A percentile compares a stretch with the other conserved stretches of the same genome.
These are phyloP conservation scores for Ceyx erithaca DNA, from an alignment of 2,797 vertebrate species.

Conservation along the genomic window DNA sequence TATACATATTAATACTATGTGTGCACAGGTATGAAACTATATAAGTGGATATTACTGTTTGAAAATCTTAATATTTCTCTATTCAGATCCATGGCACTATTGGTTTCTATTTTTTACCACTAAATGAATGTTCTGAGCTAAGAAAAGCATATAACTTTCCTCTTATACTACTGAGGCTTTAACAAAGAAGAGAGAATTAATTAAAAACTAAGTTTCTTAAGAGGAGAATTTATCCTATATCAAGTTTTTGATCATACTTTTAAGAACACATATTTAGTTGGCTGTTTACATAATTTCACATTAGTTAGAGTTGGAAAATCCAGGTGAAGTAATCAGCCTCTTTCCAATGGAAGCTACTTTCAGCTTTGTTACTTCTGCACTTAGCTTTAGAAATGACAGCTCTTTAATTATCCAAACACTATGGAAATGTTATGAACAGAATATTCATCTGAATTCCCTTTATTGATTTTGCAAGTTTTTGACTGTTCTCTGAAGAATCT, in stretches of 20 bases:
- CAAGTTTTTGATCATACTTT: not conserved
- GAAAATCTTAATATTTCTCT: not conserved
- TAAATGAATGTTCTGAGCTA: not conserved
- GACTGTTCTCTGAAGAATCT: not conserved
- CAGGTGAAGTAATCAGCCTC: not conserved
- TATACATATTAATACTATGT: not conserved
- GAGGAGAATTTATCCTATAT: not conserved
- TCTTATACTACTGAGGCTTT: not conserved
- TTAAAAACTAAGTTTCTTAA: not conserved
- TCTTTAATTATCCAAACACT: not conserved
- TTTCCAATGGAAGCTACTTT: not conserved
- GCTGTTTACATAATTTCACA: rapidly evolving
- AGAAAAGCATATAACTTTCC: not conserved
- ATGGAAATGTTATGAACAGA: not conserved
- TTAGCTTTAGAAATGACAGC: not conserved
- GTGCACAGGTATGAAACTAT: not conserved
- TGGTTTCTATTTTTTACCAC: not conserved
- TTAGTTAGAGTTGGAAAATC: not conserved
- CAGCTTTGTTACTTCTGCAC: not conserved
- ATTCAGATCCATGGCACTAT: not conserved
- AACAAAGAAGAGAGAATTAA: not conserved
- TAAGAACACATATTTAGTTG: not conserved
- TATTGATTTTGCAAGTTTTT: not conserved
- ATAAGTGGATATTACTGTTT: not conserved
- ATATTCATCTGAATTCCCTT: not conserved